Conservation (phyloP, 2,797 vertebrate species). For the Neopelma chrysocephalum region DNA sequence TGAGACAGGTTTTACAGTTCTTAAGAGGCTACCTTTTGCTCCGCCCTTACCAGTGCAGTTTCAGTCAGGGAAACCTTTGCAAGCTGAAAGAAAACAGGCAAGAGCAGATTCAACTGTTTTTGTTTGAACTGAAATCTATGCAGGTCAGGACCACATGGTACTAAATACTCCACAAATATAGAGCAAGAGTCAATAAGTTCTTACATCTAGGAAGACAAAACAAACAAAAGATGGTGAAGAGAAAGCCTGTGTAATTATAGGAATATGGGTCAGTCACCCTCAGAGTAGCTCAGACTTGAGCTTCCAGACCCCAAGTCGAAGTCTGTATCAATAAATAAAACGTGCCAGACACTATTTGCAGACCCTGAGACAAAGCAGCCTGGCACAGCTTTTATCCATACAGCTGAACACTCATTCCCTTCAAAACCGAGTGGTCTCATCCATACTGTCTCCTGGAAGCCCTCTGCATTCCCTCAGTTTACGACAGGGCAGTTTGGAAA, state of each 20-base stretch:
- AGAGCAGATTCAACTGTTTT: neutral
- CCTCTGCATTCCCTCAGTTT: neutral
- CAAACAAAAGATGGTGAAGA: neutral
- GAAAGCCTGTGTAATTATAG: neutral
- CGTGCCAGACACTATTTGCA: neutral
- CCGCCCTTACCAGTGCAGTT: neutral
- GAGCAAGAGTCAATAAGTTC: conserved; percentile 8
- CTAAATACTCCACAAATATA: neutral
- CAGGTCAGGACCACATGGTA: neutral
- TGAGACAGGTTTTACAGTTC: conserved; percentile 23
- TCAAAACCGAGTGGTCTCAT: neutral
- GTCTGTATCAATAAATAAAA: conserved; percentile 9
- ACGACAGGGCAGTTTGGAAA: neutral
- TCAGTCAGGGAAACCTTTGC: neutral
- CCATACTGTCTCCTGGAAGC: neutral
- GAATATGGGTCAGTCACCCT: neutral
- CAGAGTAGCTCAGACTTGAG: neutral
- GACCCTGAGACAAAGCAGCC: neutral
- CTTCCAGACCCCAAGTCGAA: neutral
- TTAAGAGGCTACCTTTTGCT: conserved; percentile 16
- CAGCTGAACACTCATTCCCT: neutral
- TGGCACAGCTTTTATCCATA: neutral
- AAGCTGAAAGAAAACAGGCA: neutral
- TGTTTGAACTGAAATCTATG: neutral
- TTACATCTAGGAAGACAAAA: neutral